Evolutionary conservation across 2,113 vertebrate genomes (phyloP).

Genomic region (Mustela nigripes): DNA sequence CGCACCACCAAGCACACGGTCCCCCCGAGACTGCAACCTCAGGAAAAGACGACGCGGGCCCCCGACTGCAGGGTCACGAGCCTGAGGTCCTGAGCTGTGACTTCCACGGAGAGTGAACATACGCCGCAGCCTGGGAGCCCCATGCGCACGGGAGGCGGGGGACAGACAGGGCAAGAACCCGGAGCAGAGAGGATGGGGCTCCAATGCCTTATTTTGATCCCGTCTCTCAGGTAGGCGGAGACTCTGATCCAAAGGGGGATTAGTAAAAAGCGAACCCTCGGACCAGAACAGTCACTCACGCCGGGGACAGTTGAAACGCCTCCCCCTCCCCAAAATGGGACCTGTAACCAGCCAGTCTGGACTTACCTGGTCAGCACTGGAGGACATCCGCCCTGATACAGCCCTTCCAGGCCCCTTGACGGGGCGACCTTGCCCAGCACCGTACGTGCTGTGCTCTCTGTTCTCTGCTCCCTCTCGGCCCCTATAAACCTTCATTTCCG

Average conservation of each 20-base stretch:
- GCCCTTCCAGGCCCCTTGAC: neutral
- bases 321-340: neutral
- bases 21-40: too few relatives aligned
- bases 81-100: too few relatives aligned
- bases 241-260: neutral
- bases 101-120: too few relatives aligned
- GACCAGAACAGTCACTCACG: neutral
- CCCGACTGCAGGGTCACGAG: too few relatives aligned
- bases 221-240: neutral
- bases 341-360: neutral
- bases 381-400: neutral
- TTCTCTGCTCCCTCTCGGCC: neutral
- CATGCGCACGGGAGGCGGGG: too few relatives aligned
- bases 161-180: too few relatives aligned
- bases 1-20: too few relatives aligned
- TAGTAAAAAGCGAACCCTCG: neutral
- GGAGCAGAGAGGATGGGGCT: fast-evolving
- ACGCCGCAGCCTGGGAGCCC: too few relatives aligned
- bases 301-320: too few relatives aligned
- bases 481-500: neutral
- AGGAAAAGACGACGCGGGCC: too few relatives aligned
- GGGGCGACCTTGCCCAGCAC: neutral
- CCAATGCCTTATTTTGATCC: neutral
- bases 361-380: neutral
- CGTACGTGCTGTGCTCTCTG: neutral